Conservation (phyloP, 1,140 invertebrate genomes). For the Lineus longissimus region DNA sequence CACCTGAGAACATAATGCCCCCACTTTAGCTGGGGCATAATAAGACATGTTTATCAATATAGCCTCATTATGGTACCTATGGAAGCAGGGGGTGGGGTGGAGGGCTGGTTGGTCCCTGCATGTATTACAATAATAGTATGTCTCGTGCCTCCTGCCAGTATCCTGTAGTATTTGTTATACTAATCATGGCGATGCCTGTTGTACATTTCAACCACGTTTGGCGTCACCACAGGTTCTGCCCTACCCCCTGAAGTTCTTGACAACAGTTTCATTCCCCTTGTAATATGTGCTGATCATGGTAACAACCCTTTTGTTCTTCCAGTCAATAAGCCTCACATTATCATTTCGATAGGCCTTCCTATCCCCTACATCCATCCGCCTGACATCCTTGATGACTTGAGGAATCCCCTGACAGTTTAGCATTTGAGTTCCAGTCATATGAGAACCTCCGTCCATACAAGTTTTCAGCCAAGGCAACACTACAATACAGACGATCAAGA, state of each 20-base stretch:
- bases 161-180: not conserved
- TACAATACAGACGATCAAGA: constrained; percentile 20
- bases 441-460: constrained; percentile 8
- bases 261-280: not conserved
- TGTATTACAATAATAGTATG: not conserved
- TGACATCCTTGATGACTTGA: not conserved
- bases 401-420: not conserved
- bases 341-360: not conserved
- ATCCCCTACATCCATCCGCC: not conserved
- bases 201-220: not conserved
- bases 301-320: not conserved
- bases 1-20: too few species aligned
- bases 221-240: not conserved
- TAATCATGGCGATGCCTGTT: not conserved
- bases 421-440: constrained; percentile 16
- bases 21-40: too few species aligned
- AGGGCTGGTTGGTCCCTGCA: not conserved
- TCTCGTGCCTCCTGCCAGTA: not conserved
- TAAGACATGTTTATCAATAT: too few species aligned
- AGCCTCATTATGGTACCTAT: not conserved
- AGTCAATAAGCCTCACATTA: not conserved
- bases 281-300: not conserved
- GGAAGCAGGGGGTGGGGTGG: not conserved
- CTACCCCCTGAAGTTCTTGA: not conserved
- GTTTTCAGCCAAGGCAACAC: constrained; percentile 12